Conservation (phyloP, 2,797 vertebrate species). For the Bufotes viridis region DNA sequence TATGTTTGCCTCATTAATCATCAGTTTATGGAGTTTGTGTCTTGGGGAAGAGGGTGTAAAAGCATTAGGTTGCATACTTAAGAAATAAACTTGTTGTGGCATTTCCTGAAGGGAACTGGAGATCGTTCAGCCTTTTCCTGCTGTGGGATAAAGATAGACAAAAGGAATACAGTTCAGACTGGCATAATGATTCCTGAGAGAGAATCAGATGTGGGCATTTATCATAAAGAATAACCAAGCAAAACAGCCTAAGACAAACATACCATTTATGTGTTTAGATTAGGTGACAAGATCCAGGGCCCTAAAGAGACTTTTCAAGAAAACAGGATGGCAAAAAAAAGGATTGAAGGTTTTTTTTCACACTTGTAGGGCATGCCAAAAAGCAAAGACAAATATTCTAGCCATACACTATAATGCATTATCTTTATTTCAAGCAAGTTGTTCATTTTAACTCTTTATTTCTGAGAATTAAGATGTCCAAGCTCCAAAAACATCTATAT, state of each 20-base stretch:
- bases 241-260: constrained; percentile 80
- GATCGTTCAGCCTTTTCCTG: constrained; percentile 52
- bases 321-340: constrained; percentile 67
- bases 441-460: too few species aligned
- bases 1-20: constrained; percentile 59
- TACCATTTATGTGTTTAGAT: constrained; percentile 77
- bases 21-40: constrained; percentile 59
- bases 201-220: constrained; percentile 75
- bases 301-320: constrained; percentile 44
- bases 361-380: not conserved
- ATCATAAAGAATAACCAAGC: constrained; percentile 76
- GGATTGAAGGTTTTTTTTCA: not conserved
- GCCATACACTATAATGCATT: not conserved
- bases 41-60: constrained; percentile 62
- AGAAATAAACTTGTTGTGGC: constrained; percentile 4
- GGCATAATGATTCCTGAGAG: constrained; percentile 70
- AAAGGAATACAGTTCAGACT: constrained; percentile 62
- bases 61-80: constrained; percentile 59
- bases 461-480: not conserved
- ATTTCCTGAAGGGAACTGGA: constrained; percentile 54
- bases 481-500: not conserved
- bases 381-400: not conserved
- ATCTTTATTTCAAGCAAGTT: not conserved
- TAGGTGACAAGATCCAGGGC: constrained; percentile 78
- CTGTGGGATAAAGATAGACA: constrained; percentile 70